Conservation (phyloP, 2,113 vertebrate genomes). For the Erythrocercus mccallii region DNA sequence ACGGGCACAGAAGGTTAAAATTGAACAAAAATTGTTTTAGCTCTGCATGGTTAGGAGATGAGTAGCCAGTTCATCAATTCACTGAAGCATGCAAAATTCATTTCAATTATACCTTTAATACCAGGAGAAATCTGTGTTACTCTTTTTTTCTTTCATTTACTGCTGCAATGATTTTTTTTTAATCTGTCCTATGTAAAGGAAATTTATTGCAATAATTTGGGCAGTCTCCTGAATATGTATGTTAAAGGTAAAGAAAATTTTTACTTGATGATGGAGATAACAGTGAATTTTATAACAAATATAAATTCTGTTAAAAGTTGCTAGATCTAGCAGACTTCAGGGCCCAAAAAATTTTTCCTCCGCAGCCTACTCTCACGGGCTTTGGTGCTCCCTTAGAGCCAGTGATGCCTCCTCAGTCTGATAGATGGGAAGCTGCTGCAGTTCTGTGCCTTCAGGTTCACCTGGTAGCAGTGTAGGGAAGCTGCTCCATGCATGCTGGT, state of each 20-base stretch:
- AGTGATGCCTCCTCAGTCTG: not conserved
- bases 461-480: fast-evolving
- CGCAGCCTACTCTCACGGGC: not conserved
- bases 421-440: not conserved
- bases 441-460: not conserved
- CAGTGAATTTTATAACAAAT: not conserved
- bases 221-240: not conserved
- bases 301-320: not conserved
- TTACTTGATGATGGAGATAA: not conserved
- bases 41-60: not conserved
- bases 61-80: not conserved
- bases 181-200: not conserved
- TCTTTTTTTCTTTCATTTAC: not conserved
- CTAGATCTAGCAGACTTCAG: not conserved
- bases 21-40: not conserved
- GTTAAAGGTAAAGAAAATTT: not conserved
- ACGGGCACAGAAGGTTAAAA: not conserved
- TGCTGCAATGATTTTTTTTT: not conserved
- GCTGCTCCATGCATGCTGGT: fast-evolving
- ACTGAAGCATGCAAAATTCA: not conserved
- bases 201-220: not conserved
- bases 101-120: not conserved
- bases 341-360: not conserved
- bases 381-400: not conserved
- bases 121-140: not conserved